Evolutionary conservation across 2,888 invertebrate genomes (phyloP).

Genomic region (Tetrapedia diversipes): DNA sequence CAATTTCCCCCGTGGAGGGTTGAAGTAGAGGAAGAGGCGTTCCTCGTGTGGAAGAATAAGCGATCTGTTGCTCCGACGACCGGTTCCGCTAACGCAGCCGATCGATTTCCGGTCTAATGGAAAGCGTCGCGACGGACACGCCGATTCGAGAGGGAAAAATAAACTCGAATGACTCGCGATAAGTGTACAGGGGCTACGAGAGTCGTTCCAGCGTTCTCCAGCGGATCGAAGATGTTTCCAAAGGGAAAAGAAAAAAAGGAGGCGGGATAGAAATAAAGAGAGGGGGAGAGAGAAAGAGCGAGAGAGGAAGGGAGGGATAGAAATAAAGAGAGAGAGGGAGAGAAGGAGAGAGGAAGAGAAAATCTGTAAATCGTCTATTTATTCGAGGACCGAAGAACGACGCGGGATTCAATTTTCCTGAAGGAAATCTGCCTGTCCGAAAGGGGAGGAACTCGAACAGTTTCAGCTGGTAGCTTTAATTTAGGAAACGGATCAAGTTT

Average conservation of each 20-base stretch:
- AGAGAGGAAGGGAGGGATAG: background rate
- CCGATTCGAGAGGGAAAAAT: slow-evolving; percentile 29
- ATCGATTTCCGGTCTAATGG: slow-evolving; percentile 42
- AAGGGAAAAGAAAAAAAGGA: background rate
- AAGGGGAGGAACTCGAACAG: slow-evolving; percentile 31
- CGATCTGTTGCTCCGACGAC: slow-evolving; percentile 43
- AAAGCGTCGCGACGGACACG: slow-evolving; percentile 30
- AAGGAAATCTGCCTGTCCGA: slow-evolving; percentile 7
- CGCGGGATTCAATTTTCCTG: slow-evolving; percentile 34
- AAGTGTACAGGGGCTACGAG: slow-evolving; percentile 18
- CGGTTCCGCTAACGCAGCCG: slow-evolving; percentile 2
- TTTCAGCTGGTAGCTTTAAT: slow-evolving; percentile 20
- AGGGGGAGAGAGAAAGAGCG: background rate
- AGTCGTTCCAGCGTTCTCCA: slow-evolving; percentile 8
- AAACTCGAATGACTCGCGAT: slow-evolving; percentile 39
- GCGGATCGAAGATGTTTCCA: slow-evolving; percentile 3
- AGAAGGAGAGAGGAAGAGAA: background rate
- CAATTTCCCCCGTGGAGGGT: slow-evolving; percentile 24
- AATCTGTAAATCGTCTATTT: slow-evolving; percentile 41
- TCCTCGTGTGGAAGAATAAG: slow-evolving; percentile 10
- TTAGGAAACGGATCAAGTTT: slow-evolving; percentile 32
- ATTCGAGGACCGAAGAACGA: slow-evolving; percentile 19
- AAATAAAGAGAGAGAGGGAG: background rate
- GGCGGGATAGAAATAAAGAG: background rate
- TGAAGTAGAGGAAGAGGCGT: slow-evolving; percentile 9